A percentile compares a stretch with the other conserved stretches of the same genome.
Evolutionary conservation across 1,140 invertebrate species (phyloP).

Genomic region (Dryas iulia): DNA sequence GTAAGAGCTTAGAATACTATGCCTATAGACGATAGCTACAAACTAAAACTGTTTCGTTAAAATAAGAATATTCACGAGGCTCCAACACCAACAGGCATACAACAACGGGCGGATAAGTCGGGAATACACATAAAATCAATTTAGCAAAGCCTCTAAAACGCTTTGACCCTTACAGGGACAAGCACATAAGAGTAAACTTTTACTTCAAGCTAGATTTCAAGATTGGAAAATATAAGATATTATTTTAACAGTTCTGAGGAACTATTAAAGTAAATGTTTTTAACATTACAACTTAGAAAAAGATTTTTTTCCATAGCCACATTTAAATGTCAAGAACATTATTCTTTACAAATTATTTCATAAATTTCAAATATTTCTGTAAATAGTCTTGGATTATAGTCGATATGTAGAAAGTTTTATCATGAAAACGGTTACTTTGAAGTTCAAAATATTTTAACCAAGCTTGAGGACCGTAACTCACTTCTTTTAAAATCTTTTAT

Average conservation of each 20-base stretch:
- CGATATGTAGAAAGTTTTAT: too few species aligned
- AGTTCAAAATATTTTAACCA: slow-evolving; percentile 11
- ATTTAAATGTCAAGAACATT: neutral
- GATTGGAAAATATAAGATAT: too few species aligned
- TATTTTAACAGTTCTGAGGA: too few species aligned
- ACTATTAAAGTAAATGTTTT: too few species aligned
- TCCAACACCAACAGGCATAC: slow-evolving; percentile 35
- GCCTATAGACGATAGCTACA: slow-evolving; percentile 21
- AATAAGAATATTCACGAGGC: slow-evolving; percentile 38
- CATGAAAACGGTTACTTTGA: slow-evolving; percentile 10
- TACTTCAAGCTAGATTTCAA: neutral
- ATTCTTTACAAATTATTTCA: neutral
- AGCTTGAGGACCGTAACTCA: neutral
- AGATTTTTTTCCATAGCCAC: too few species aligned
- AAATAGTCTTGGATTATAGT: neutral
- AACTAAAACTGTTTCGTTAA: slow-evolving; percentile 40
- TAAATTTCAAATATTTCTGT: slow-evolving; percentile 2
- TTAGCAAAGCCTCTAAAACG: slow-evolving; percentile 69
- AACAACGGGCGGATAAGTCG: slow-evolving; percentile 50
- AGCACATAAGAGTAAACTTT: slow-evolving; percentile 32
- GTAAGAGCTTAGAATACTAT: too few species aligned
- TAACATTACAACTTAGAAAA: too few species aligned
- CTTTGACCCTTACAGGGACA: slow-evolving; percentile 52
- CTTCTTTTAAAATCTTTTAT: slow-evolving; percentile 15
- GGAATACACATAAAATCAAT: slow-evolving; percentile 78